Base-by-base conservation (phyloP, 2,797 vertebrate species). In the Valencia hispanica region DNA sequence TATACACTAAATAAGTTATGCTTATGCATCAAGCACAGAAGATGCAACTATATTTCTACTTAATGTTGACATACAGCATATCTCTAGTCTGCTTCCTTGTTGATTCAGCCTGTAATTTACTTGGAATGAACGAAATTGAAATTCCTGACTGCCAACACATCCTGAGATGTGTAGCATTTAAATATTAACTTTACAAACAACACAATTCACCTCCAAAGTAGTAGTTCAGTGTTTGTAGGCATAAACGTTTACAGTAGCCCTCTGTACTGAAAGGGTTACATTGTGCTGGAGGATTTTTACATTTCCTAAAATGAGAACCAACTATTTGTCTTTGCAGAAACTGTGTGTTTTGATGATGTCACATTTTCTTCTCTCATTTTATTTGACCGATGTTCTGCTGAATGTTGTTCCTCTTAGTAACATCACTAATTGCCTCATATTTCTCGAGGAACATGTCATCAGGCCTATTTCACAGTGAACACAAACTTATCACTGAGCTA, bases 401-500 rank as follows among this genome's bases (percentile, higher is more conserved):
- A 83, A 71, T 63, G 72, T 77, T 80, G n/a, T 36, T 57, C 69
- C 84, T 86, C 72, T 68, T n/a, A 79, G n/a, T 57, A 84, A 71
- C 59, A 79, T 83, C 72, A 14, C 78, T 79, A 86, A 83, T 75
- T 84, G 70, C 80, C 66, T 80, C 74, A 34, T 74, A 78, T 80
- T 78, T 84, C 80, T 84, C 50, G 72, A 41, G 72, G 79, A 84
- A 61, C 65, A 77, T 34, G 71, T 72, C 53, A 77, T 48, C 68
- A 69, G 41, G 41, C 53, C 65, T 17, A 20, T 76, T 79, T 75
- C 74, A 78, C 75, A 71, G 73, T 74, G 59, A 84, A 89, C 74
- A 82, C 61, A 76, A 79, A 87, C 80, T 51, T 80, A 84, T 85
- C 85, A 85, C 77, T 74, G 77, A 59, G 51, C 41, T 9, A 77